Base-by-base conservation (phyloP, 2,113 vertebrate species). In the Ptilorrhoa leucosticta region DNA sequence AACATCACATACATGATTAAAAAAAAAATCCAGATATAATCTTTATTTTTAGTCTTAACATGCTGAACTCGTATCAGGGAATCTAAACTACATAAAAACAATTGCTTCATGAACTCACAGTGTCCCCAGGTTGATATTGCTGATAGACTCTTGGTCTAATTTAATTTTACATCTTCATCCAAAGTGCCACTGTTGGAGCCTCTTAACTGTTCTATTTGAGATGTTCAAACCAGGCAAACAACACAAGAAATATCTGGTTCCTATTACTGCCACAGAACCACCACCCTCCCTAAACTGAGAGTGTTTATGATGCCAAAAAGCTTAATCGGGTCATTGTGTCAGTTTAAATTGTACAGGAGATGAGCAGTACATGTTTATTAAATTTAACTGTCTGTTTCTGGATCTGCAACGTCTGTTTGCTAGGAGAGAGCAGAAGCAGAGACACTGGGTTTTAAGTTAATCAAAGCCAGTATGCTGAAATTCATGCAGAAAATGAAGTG, bases 301-400 rank as follows among this genome's bases (percentile, higher is more conserved):
- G 70, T 58, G 28, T 71, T 85, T 77, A 35, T 86, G 77, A 69
- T 66, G 82, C 87, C 91, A 93, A 73, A 95, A 87, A 92, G 10
- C 61, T 90, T 94, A 87, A 94, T 85, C 87, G 83, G 70, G 61
- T 65, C 81, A 83, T 81, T 87, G 84, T 94, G 93, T 80, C 85
- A 66, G 51, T 63, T 93, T 90, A 76, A 85, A 83, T 66, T 66
- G 64, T 37, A 50, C 39, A 65, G 53, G n/a, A 91, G 82, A 88
- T 87, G 63, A 82, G 48, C 65, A 87, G 64, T 95, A 73, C 78
- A 70, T 93, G 75, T 86, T 90, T 90, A 83, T 91, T 95, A 83
- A 90, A 81, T 88, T 61, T 90, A 93, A 88, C 50, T 77, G 33
- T 53, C 75, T 77, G 70, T 89, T 94, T 85, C 85, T 95, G 82